These are phyloP conservation scores for Epistrophella euchroma DNA, from an alignment of 2,888 invertebrate genomes.

Conservation along the genomic window DNA sequence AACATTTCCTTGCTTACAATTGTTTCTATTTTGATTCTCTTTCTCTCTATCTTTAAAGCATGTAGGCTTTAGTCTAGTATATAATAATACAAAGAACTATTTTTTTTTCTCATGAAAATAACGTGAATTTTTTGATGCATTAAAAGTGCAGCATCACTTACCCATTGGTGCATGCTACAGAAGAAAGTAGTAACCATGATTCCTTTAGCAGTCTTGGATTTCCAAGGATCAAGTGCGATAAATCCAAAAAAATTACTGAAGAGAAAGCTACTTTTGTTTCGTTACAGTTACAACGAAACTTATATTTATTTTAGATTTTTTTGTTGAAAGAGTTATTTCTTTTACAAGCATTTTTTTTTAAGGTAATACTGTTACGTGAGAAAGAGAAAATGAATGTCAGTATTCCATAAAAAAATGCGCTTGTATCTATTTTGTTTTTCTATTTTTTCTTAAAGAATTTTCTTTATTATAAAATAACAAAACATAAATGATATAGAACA, in stretches of 20 bases:
- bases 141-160: neutral
- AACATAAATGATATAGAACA: slow-evolving; percentile 43
- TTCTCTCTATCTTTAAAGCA: slow-evolving; percentile 47
- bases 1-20: slow-evolving; percentile 59
- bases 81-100: slow-evolving; percentile 12
- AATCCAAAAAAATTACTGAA: slow-evolving; percentile 4
- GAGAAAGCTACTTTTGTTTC: slow-evolving; percentile 18
- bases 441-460: slow-evolving; percentile 25
- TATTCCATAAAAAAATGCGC: slow-evolving; percentile 39
- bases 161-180: neutral
- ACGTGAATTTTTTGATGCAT: slow-evolving; percentile 30
- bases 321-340: slow-evolving; percentile 7
- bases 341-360: slow-evolving; percentile 27
- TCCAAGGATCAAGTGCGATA: neutral
- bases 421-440: slow-evolving; percentile 25
- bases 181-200: neutral
- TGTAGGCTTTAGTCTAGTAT: slow-evolving; percentile 53
- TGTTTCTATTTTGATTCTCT: slow-evolving; percentile 37
- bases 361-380: slow-evolving; percentile 1
- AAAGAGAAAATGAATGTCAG: slow-evolving; percentile 26
- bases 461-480: slow-evolving; percentile 17
- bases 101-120: slow-evolving; percentile 26
- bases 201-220: neutral
- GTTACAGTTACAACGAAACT: slow-evolving; percentile 26
- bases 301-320: neutral